These are phyloP conservation scores for Bombus huntii DNA, from an alignment of 1,140 invertebrate species.

Conservation along the genomic window DNA sequence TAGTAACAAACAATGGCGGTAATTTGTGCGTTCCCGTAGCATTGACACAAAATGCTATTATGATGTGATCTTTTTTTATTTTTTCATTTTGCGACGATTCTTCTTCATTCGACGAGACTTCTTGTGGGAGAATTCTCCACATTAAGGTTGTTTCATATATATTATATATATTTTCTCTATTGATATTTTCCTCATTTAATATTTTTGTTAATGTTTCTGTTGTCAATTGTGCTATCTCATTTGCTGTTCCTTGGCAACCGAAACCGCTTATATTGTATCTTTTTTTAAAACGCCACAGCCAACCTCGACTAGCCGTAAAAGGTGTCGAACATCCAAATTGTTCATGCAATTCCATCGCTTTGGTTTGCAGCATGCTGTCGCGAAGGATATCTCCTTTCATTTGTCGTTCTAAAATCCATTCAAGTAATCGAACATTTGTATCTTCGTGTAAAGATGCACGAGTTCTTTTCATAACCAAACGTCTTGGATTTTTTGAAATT, in stretches of 20 bases:
- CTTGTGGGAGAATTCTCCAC: not conserved
- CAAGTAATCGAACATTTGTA: not conserved
- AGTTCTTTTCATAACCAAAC: not conserved
- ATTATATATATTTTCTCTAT: constrained; percentile 1
- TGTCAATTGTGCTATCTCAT: not conserved
- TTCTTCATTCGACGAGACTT: not conserved
- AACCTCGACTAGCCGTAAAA: not conserved
- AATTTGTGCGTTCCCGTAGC: not conserved
- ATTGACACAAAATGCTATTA: not conserved
- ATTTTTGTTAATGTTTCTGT: not conserved
- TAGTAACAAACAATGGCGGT: not conserved
- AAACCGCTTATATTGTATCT: not conserved
- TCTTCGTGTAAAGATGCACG: not conserved
- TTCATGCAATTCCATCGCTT: not conserved
- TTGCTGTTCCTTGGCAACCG: not conserved
- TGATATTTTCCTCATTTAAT: not conserved
- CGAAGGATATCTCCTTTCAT: not conserved
- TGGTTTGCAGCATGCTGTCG: not conserved
- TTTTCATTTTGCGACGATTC: not conserved
- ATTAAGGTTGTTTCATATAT: not conserved
- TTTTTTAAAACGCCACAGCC: constrained; percentile 10
- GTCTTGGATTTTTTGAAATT: not conserved
- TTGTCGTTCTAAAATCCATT: not conserved
- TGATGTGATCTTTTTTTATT: not conserved
- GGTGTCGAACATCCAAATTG: not conserved